Evolutionary conservation across 1,140 invertebrate species (phyloP).

Genomic region (Mycetomoellerius zeteki): DNA sequence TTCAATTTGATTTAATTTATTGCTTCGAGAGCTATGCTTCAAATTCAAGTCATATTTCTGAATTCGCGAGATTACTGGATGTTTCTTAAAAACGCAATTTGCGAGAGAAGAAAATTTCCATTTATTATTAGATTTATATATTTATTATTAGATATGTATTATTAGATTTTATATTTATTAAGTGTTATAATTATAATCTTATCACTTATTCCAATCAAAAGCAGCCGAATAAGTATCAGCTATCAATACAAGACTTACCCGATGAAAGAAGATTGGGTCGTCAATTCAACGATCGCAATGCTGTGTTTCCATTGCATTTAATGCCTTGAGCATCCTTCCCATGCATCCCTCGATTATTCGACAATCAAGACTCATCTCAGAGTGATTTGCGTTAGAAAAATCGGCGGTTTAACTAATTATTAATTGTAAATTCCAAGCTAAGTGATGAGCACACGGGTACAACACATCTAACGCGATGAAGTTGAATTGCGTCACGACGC

Average conservation of each 20-base stretch:
- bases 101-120: not conserved
- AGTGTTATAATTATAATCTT: not conserved
- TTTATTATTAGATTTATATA: not conserved
- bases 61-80: not conserved
- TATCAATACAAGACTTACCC: conserved; percentile 42
- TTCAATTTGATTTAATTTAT: not conserved
- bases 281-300: not conserved
- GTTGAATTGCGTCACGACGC: conserved; percentile 76
- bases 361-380: not conserved
- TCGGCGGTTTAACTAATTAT: conserved; percentile 37
- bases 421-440: conserved; percentile 3
- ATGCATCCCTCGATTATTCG: not conserved
- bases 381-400: not conserved
- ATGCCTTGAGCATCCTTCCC: not conserved
- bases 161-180: not conserved
- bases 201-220: not conserved
- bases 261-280: not conserved
- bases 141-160: not conserved
- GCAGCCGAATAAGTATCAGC: not conserved
- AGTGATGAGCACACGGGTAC: not conserved
- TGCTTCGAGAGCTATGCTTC: not conserved
- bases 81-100: not conserved
- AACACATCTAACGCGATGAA: not conserved
- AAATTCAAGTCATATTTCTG: not conserved
- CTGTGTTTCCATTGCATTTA: not conserved